Conservation (phyloP, 2,797 vertebrate species). For the Mionectes olivaceus region DNA sequence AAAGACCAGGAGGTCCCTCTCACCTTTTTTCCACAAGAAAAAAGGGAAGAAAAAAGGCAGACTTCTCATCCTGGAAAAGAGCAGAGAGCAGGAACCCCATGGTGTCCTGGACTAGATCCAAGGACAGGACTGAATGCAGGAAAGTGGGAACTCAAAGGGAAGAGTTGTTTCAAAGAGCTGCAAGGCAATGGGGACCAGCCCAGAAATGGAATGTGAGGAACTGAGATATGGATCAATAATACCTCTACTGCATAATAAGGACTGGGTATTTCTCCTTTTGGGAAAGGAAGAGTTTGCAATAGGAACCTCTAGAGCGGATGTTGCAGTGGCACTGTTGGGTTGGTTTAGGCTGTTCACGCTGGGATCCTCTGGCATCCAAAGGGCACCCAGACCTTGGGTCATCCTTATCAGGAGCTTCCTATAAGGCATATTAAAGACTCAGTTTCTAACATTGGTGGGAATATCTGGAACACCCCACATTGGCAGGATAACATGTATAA, state of each 20-base stretch:
- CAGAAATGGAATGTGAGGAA: neutral
- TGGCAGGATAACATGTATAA: neutral
- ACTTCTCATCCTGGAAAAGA: neutral
- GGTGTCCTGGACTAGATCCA: neutral
- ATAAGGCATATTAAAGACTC: neutral
- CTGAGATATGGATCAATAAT: neutral
- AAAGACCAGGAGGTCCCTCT: neutral
- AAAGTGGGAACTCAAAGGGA: neutral
- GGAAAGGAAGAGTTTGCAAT: neutral
- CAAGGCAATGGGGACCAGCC: neutral
- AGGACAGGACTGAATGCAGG: neutral
- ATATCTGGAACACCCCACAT: neutral
- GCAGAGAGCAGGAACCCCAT: neutral
- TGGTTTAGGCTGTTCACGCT: neutral
- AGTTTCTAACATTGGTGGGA: neutral
- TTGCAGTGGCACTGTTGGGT: neutral
- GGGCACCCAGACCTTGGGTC: neutral
- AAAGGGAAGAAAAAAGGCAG: neutral
- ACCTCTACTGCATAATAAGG: neutral
- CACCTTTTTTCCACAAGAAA: neutral
- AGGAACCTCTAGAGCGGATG: neutral
- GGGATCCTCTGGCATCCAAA: neutral
- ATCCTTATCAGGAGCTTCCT: neutral
- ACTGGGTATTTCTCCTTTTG: neutral
- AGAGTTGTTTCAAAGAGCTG: neutral